A percentile compares a stretch with the other conserved stretches of the same genome.
Evolutionary conservation across 2,888 invertebrate species (phyloP).

Genomic region (Shargacucullia verbasci): DNA sequence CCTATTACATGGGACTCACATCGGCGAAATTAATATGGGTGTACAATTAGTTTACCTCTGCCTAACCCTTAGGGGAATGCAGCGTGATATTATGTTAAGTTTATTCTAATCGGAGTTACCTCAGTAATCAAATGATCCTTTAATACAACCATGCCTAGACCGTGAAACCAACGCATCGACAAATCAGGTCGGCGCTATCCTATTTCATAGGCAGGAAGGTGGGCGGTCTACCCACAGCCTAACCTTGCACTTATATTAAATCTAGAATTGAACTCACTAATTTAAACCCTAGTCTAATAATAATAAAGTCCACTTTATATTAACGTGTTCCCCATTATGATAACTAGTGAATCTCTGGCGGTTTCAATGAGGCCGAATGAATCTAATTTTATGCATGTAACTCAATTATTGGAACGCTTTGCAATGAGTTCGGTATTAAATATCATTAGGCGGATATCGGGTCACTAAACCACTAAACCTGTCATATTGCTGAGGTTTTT

Average conservation of each 20-base stretch:
- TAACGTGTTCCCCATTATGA: conserved; percentile 13
- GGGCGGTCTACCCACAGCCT: conserved; percentile 38
- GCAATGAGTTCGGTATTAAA: background rate
- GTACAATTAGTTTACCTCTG: too few relatives aligned
- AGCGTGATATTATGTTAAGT: too few relatives aligned
- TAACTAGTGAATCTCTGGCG: conserved; percentile 21
- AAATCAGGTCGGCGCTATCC: conserved; percentile 40
- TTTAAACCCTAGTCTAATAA: conserved; percentile 13
- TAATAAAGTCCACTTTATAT: conserved; percentile 17
- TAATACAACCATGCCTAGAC: conserved; percentile 13
- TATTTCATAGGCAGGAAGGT: conserved; percentile 34
- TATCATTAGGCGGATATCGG: conserved; percentile 29
- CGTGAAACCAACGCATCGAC: conserved; percentile 30
- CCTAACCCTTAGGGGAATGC: too few relatives aligned
- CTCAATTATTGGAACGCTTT: conserved; percentile 30
- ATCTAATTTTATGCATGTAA: conserved; percentile 49
- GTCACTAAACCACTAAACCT: conserved; percentile 28
- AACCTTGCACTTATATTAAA: conserved; percentile 50
- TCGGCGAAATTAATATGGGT: too few relatives aligned
- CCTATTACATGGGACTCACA: too few relatives aligned
- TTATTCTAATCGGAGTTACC: too few relatives aligned
- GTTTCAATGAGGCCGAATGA: conserved; percentile 44
- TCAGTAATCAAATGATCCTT: background rate
- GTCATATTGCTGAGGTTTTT: background rate
- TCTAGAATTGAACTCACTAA: conserved; percentile 7